Conservation (phyloP, 30 jellyfish, hydroid and myxozoan species). For the Aurelia sp. region DNA sequence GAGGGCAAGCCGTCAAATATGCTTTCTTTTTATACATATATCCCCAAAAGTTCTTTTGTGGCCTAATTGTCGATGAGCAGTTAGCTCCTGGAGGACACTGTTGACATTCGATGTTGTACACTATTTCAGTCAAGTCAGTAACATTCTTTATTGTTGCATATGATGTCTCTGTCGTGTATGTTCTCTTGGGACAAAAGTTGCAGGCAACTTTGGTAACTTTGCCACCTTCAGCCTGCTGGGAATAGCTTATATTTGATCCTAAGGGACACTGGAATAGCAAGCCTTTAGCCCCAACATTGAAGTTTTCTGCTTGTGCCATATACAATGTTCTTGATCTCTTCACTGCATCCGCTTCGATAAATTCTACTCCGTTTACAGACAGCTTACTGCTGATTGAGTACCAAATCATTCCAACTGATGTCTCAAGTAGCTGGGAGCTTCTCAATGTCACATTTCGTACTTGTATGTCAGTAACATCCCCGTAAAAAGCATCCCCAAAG, state of each 20-base stretch:
- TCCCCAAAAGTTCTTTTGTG: conserved; percentile 35
- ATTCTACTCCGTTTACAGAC: not conserved
- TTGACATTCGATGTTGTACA: not conserved
- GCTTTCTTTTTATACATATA: not conserved
- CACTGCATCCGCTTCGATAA: not conserved
- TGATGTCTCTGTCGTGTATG: not conserved
- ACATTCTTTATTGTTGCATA: not conserved
- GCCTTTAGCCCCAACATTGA: not conserved
- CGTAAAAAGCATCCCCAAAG: not conserved
- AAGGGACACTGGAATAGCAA: not conserved
- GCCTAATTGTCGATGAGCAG: not conserved
- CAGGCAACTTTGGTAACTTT: not conserved
- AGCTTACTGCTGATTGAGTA: not conserved
- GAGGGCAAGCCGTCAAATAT: conserved; percentile 13
- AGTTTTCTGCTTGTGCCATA: not conserved
- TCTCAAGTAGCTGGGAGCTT: not conserved
- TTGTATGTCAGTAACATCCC: not conserved
- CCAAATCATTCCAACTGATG: not conserved
- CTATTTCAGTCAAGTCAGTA: not conserved
- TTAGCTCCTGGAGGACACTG: conserved; percentile 23
- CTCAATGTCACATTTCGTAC: not conserved
- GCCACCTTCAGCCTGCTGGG: not conserved
- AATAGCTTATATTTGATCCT: not conserved
- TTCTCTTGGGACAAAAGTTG: not conserved
- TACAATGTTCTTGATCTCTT: not conserved